Conservation (phyloP, 1,140 invertebrate species). For the Aphidius gifuensis region DNA sequence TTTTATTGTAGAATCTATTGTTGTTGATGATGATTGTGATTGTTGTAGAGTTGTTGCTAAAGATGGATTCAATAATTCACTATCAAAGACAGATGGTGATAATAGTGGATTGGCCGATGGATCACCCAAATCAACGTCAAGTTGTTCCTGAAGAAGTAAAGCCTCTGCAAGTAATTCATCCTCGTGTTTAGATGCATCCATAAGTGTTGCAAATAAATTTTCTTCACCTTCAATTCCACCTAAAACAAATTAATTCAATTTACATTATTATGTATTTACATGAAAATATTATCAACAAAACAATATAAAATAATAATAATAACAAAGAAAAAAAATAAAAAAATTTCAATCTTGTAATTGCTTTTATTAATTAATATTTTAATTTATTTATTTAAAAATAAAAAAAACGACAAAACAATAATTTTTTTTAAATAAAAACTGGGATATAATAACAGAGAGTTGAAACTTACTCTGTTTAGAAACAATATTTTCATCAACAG, state of each 20-base stretch:
- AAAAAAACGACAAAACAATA: not conserved
- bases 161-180: conserved; percentile 53
- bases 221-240: conserved; percentile 50
- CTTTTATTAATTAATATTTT: too few species aligned
- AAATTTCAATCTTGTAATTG: too few species aligned
- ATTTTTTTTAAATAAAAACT: too few species aligned
- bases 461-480: conserved; percentile 36
- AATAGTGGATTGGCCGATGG: conserved; percentile 34
- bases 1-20: too few species aligned
- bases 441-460: conserved; percentile 9
- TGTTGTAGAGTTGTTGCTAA: not conserved
- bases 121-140: conserved; percentile 49
- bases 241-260: conserved; percentile 21
- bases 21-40: conserved; percentile 8
- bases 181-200: conserved; percentile 51
- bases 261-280: conserved; percentile 18
- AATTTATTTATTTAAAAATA: not conserved
- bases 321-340: not conserved
- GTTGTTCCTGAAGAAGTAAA: conserved; percentile 52
- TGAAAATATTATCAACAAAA: not conserved
- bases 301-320: conserved; percentile 13
- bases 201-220: conserved; percentile 48
- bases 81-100: conserved; percentile 22
- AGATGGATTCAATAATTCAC: conserved; percentile 14
- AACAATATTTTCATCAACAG: conserved; percentile 34